Conservation (phyloP, 2,888 invertebrate species). For the Malthinus seriepunctatus region DNA sequence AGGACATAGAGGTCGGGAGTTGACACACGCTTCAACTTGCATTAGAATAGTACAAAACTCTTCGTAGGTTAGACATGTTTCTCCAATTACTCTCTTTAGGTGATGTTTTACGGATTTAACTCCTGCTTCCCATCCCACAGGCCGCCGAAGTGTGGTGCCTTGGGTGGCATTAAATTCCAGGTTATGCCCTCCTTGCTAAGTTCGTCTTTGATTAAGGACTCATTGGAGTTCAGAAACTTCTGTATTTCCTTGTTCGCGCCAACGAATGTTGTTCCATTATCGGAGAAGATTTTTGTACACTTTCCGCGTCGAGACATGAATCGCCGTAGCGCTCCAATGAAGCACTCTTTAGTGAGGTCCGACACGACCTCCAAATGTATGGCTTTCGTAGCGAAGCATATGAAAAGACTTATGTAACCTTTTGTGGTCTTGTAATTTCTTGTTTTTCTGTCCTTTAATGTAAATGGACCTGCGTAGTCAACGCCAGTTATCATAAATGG, state of each 20-base stretch:
- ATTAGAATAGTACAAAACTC: no score
- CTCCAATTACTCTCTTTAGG: neutral
- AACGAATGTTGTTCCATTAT: neutral
- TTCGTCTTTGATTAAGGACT: neutral
- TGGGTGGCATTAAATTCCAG: neutral
- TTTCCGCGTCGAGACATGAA: neutral
- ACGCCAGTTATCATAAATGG: constrained; percentile 37
- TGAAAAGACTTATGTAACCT: neutral
- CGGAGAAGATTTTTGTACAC: neutral
- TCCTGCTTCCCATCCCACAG: neutral
- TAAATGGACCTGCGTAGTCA: constrained; percentile 39
- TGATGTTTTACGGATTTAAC: neutral
- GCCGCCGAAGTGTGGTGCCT: neutral
- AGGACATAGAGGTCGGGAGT: no score
- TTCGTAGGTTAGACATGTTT: neutral
- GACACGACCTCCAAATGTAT: neutral
- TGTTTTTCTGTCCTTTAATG: constrained; percentile 28
- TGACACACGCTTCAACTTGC: no score
- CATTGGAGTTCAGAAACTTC: neutral
- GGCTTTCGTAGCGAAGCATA: neutral
- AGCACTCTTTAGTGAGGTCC: neutral
- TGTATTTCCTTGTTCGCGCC: neutral
- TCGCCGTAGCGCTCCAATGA: neutral
- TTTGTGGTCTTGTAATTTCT: constrained; percentile 16
- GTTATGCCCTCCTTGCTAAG: neutral